Evolutionary conservation across 2,113 vertebrate genomes (phyloP).

Genomic region (Entelurus aequoreus): DNA sequence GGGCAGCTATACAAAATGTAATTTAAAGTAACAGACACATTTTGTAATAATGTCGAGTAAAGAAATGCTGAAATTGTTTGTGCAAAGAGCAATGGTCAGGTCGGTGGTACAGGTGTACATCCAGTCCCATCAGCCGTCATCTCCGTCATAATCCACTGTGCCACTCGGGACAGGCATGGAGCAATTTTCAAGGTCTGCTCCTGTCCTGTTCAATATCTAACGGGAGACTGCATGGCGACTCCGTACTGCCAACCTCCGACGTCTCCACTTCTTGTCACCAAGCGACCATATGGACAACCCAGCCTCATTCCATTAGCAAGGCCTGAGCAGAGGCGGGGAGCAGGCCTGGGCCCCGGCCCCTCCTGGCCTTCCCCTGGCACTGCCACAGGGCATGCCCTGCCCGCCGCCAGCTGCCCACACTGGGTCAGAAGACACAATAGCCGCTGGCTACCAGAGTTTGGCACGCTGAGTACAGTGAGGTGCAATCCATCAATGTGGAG

Average conservation of each 20-base stretch:
- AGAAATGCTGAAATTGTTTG: no score
- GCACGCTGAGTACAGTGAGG: constrained; percentile 25
- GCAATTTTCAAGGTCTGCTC: constrained; percentile 49
- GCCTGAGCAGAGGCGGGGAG: constrained; percentile 52
- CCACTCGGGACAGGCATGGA: constrained; percentile 42
- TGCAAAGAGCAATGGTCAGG: neutral
- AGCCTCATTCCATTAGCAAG: constrained; percentile 71
- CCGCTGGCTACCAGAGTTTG: constrained; percentile 49
- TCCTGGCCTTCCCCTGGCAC: constrained; percentile 69
- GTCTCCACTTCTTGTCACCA: constrained; percentile 52
- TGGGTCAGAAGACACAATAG: constrained; percentile 52
- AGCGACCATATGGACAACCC: constrained; percentile 72
- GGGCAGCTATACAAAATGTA: no score
- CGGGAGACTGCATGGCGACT: constrained; percentile 59
- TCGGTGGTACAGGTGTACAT: constrained; percentile 40
- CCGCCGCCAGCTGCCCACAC: constrained; percentile 72
- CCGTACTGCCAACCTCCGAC: constrained; percentile 59
- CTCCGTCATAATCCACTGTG: constrained; percentile 24
- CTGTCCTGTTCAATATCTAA: constrained; percentile 71
- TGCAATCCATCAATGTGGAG: constrained; percentile 8
- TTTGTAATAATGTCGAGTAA: no score
- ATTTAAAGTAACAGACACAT: no score
- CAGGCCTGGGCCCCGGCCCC: constrained; percentile 55
- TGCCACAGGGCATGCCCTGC: constrained; percentile 75
- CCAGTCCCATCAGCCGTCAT: constrained; percentile 40